These are phyloP conservation scores for Torymus texanus DNA, from an alignment of 2,888 invertebrate genomes.

Conservation along the genomic window DNA sequence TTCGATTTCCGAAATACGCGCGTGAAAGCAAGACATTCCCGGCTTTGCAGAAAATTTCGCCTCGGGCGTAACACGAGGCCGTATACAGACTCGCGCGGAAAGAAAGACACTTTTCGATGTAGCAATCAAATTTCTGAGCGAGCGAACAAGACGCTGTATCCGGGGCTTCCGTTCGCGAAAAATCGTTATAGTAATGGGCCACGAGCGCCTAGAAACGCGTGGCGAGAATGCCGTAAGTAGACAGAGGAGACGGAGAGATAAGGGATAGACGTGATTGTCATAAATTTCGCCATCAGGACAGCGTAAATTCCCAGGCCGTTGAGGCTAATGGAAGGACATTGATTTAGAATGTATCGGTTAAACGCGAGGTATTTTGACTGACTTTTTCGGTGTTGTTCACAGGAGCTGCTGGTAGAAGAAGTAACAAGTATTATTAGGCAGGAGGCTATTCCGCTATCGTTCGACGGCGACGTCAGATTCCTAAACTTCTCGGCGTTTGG, in stretches of 20 bases:
- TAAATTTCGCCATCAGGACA: background rate
- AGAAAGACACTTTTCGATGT: conserved; percentile 5
- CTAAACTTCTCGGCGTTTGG: conserved; percentile 79
- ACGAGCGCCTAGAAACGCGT: no score
- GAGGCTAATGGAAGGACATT: no score
- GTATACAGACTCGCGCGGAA: background rate
- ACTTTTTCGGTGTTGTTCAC: conserved; percentile 58
- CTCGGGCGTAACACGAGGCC: background rate
- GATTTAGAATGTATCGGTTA: no score
- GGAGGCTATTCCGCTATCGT: conserved; percentile 79
- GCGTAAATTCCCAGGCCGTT: no score
- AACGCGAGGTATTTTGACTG: no score
- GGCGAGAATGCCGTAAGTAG: no score
- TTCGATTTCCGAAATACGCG: conserved; percentile 6
- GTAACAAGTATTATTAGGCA: conserved; percentile 76
- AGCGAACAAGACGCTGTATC: background rate
- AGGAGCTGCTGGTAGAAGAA: conserved; percentile 77
- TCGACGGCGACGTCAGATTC: conserved; percentile 79
- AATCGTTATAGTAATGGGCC: background rate
- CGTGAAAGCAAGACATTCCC: background rate
- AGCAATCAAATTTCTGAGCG: conserved; percentile 21
- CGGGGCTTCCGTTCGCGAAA: conserved; percentile 11
- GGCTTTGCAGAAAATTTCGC: background rate
- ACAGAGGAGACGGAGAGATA: no score
- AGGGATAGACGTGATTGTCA: no score